Evolutionary conservation across 2,888 invertebrate genomes (phyloP).

Genomic region (Micoletzkya japonica): DNA sequence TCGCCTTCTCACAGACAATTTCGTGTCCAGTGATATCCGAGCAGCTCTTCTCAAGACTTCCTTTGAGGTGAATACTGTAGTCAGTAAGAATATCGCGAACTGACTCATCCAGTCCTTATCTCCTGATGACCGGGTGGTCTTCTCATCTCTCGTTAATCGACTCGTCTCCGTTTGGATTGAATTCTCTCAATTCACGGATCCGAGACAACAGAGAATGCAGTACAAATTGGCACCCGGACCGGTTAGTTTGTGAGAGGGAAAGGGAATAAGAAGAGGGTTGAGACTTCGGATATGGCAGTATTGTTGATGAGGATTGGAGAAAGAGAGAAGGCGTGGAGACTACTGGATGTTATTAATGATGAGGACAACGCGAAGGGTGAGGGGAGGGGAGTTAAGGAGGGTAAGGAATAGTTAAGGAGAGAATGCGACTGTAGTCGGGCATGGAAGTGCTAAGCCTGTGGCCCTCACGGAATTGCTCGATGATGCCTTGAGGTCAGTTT

Average conservation of each 20-base stretch:
- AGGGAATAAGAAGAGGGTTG: background rate
- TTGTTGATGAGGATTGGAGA: conserved; percentile 43
- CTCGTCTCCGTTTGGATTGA: conserved; percentile 50
- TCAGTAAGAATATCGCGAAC: background rate
- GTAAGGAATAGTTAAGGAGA: conserved; percentile 31
- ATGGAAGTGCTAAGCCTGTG: conserved; percentile 17
- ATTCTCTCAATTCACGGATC: conserved; percentile 45
- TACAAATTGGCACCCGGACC: conserved; percentile 38
- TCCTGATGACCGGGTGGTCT: conserved; percentile 40
- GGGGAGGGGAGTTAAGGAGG: background rate
- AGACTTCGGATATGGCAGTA: conserved; percentile 44
- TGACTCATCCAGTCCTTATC: conserved; percentile 37
- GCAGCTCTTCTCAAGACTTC: conserved; percentile 39
- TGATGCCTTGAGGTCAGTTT: conserved; percentile 34
- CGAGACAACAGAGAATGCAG: conserved; percentile 35
- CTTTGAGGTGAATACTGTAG: conserved; percentile 35
- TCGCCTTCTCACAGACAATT: conserved; percentile 36
- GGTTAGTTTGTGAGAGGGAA: conserved; percentile 20
- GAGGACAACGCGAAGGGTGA: conserved; percentile 22
- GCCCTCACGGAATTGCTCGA: conserved; percentile 43
- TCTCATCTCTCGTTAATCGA: conserved; percentile 35
- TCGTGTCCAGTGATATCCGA: conserved; percentile 31
- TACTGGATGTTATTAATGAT: conserved; percentile 41
- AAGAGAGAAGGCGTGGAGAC: conserved; percentile 39
- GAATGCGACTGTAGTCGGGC: conserved; percentile 37